phyloP scores from a whole-genome alignment of 1,140 invertebrate species.

The Pissodes strobi region DNA sequence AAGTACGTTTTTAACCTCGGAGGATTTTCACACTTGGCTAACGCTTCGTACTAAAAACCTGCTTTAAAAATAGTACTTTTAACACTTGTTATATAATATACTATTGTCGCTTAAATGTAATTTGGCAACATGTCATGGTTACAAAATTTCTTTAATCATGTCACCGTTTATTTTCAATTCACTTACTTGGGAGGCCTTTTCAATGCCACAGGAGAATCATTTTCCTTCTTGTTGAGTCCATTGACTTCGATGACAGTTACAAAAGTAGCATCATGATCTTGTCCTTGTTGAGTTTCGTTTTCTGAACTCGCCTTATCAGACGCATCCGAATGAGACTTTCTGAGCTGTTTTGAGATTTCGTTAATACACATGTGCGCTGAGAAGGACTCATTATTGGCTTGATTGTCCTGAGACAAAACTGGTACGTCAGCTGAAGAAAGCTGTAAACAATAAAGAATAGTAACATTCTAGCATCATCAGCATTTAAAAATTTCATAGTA shows the following conservation, averaged over 20 bases:
- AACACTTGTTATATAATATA: no score
- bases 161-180: no score
- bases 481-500: no score
- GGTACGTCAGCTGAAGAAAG: conserved; percentile 33
- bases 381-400: conserved; percentile 55
- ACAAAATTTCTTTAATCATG: no score
- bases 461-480: no score
- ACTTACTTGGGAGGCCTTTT: conserved; percentile 53
- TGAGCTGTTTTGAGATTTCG: conserved; percentile 65
- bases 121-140: no score
- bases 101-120: no score
- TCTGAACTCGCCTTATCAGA: conserved; percentile 55
- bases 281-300: conserved; percentile 54
- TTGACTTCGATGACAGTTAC: conserved; percentile 89
- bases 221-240: conserved; percentile 60
- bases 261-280: conserved; percentile 71
- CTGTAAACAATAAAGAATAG: conserved; percentile 6
- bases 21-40: no score
- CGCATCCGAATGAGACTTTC: conserved; percentile 48
- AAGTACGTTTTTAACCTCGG: no score
- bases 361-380: conserved; percentile 68
- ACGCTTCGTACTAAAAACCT: no score
- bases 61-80: no score
- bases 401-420: conserved; percentile 48
- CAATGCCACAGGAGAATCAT: conserved; percentile 35